Percentiles rank a stretch among this genome's conserved stretches.
These are phyloP conservation scores for Diacarnus erythraeanus DNA, from an alignment of 37 sponge, comb jelly and placozoan genomes.

Conservation along the genomic window DNA sequence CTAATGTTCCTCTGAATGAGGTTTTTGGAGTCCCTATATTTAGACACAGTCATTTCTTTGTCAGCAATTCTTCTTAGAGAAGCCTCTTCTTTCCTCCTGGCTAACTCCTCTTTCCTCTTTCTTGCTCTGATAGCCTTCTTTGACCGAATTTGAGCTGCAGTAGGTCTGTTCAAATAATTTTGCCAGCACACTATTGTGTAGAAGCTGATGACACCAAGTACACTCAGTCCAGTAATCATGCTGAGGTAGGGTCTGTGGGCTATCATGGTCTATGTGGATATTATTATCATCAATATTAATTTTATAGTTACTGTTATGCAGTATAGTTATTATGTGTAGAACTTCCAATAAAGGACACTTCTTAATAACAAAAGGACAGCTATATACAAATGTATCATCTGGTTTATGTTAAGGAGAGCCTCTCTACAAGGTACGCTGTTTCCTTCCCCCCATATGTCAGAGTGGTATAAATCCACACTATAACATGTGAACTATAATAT, in stretches of 20 bases:
- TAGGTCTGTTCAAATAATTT: background rate
- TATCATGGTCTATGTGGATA: constrained; percentile 31
- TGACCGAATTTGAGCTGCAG: background rate
- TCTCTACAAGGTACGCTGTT: background rate
- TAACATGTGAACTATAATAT: background rate
- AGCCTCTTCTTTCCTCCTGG: constrained; percentile 9
- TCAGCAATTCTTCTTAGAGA: background rate
- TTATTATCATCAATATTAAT: no score
- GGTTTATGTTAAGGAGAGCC: no score
- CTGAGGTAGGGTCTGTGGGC: constrained; percentile 26
- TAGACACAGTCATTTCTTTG: constrained; percentile 2
- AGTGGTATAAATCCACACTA: background rate
- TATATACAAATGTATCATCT: no score
- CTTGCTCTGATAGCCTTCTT: background rate
- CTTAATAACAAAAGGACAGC: background rate
- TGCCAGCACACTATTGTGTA: constrained; percentile 16
- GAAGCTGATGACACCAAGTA: constrained; percentile 18
- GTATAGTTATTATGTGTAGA: no score
- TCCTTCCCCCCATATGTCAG: background rate
- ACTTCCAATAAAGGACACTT: no score
- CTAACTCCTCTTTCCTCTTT: constrained; percentile 8
- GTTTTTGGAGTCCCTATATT: background rate
- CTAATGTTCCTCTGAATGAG: background rate
- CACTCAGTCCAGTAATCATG: background rate
- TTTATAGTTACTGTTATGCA: no score